These are phyloP conservation scores for Anorthoa munda DNA, from an alignment of 2,888 invertebrate genomes.

Conservation along the genomic window DNA sequence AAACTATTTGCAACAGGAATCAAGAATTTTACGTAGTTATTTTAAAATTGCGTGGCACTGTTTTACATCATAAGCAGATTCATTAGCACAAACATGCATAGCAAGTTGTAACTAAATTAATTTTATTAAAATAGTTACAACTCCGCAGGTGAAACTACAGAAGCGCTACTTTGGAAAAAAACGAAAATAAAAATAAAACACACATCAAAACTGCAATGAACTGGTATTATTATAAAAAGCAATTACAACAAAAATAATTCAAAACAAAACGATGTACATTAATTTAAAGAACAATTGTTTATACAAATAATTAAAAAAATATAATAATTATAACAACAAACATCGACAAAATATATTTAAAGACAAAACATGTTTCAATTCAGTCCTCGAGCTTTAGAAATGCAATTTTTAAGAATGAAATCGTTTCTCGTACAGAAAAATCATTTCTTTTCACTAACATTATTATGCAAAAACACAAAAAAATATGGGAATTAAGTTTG, in stretches of 20 bases:
- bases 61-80: conserved; percentile 64
- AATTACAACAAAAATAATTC: conserved; percentile 94
- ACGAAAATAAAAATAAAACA: conserved; percentile 90
- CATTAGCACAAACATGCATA: conserved; percentile 86
- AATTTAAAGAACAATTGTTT: conserved; percentile 94
- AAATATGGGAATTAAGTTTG: conserved; percentile 68
- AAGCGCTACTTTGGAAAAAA: conserved; percentile 86
- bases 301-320: conserved; percentile 93
- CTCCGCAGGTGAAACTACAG: conserved; percentile 71
- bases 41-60: conserved; percentile 32
- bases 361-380: conserved; percentile 90
- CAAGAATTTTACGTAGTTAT: conserved; percentile 16
- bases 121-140: conserved; percentile 74
- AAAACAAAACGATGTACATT: conserved; percentile 95
- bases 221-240: conserved; percentile 94
- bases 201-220: conserved; percentile 93
- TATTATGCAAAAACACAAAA: conserved; percentile 87
- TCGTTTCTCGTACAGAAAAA: conserved; percentile 79
- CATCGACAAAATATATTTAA: conserved; percentile 91
- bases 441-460: conserved; percentile 82
- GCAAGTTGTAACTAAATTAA: conserved; percentile 77
- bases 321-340: conserved; percentile 92
- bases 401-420: conserved; percentile 89
- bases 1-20: conserved; percentile 44
- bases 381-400: conserved; percentile 90